Percentiles rank a stretch among this genome's conserved stretches.
These are phyloP conservation scores for Plestiodon gilberti DNA, from an alignment of 2,113 vertebrate genomes.

Conservation along the genomic window DNA sequence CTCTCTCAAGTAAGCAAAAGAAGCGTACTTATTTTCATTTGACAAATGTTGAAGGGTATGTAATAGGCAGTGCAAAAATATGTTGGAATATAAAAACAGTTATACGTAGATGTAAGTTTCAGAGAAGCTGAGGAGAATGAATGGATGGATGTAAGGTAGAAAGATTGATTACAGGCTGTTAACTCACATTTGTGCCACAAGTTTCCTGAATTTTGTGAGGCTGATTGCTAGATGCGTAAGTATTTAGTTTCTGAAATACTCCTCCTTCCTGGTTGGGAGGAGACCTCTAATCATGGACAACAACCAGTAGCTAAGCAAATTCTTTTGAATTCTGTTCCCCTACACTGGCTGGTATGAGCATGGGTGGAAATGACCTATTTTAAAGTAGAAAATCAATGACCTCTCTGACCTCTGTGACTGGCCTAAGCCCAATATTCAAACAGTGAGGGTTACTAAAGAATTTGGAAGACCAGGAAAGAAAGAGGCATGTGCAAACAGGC, in stretches of 20 bases:
- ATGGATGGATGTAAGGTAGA: not conserved
- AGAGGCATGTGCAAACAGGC: not conserved
- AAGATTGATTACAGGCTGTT: not conserved
- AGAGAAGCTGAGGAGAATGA: not conserved
- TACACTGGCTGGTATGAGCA: not conserved
- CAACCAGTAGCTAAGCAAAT: fast-evolving
- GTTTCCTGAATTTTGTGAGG: not conserved
- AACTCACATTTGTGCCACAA: not conserved
- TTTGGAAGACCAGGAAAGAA: constrained; percentile 1
- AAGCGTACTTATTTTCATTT: not conserved
- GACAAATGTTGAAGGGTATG: not conserved
- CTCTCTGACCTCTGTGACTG: not conserved
- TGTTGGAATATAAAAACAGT: not conserved
- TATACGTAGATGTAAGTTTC: not conserved
- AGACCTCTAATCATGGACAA: not conserved
- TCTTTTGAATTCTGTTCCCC: not conserved
- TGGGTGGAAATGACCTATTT: not conserved
- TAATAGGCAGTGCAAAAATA: not conserved
- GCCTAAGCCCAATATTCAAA: not conserved
- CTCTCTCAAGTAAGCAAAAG: not conserved
- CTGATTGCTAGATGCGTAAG: fast-evolving
- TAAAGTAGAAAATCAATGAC: not conserved
- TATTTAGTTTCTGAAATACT: not conserved
- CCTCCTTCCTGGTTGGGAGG: not conserved
- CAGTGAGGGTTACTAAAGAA: not conserved